Evolutionary conservation across 2,888 invertebrate genomes (phyloP), one percentile per base, ranked within the genome.

Genomic region (Criorhina ranunculi): DNA sequence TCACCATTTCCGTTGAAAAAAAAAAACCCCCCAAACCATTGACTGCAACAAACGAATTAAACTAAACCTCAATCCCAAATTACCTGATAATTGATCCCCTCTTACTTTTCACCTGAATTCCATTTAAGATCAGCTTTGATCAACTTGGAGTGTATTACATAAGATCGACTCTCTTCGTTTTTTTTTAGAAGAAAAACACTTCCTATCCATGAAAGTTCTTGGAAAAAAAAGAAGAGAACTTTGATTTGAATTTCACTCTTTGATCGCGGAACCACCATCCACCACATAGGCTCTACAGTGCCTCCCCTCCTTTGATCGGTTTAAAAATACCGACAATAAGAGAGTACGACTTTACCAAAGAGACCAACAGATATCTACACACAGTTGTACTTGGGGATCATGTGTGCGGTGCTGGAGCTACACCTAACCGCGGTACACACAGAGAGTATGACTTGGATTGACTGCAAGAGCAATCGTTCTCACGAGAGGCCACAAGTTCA

Each of bases 401-500:
- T 24, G 19, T 49, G 37, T 66, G 15, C 4, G 3, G 42, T 66
- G 24, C 40, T 70, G 11, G 31, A n/a, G 9, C 9, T 33, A n/a
- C 8, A 9, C 12, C 33, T 33, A 19, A 15, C 15, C 24, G 17
- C 31, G 17, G 62, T 72, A 53, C 15, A 35, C 9, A 55, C 19
- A 40, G 15, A 76, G 67, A 59, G 59, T 17, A 46, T 31, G 17
- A 59, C 57, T 76, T 76, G 55, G 35, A 15, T 55, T 53, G 59
- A 66, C 60, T 69, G 60, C 51, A 79, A 85, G 85, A 79, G 85
- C 31, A 76, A 66, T 79, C 80, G 44, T 85, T 79, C 85, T 85
- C 89, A 90, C 90, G 91, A 90, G 89, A 89, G 89, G 90, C 88
- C 89, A 90, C 90, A 89, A 91, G 92, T 90, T 92, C 90, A 90